A percentile compares a stretch with the other conserved stretches of the same genome.
Conservation (phyloP, 2,113 vertebrate species). For the Actinemys pallida region DNA sequence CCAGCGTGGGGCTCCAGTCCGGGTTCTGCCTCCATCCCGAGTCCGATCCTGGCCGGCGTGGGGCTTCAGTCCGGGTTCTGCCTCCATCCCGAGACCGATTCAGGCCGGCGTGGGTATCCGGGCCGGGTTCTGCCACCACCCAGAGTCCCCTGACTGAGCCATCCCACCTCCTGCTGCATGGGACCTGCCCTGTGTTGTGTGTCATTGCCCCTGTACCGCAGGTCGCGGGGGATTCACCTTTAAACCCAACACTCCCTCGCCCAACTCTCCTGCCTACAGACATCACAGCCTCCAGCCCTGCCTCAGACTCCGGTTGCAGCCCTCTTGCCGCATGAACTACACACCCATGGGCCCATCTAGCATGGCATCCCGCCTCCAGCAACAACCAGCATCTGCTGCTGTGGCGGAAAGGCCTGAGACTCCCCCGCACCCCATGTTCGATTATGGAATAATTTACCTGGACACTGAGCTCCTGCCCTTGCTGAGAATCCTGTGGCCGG, state of each 20-base stretch:
- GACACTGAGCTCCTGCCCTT: no score
- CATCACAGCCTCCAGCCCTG: not conserved
- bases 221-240: not conserved
- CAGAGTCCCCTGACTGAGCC: not conserved
- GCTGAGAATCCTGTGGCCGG: not conserved
- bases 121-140: not conserved
- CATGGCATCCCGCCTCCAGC: not conserved
- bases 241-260: not conserved
- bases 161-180: not conserved
- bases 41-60: rapidly evolving
- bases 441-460: not conserved
- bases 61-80: not conserved
- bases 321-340: not conserved
- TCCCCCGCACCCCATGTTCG: rapidly evolving
- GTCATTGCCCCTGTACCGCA: not conserved
- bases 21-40: not conserved
- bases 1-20: not conserved
- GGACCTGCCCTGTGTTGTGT: not conserved
- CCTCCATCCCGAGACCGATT: not conserved
- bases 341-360: not conserved
- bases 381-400: not conserved
- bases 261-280: not conserved
- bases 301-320: not conserved
- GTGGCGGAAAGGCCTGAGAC: not conserved
- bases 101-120: rapidly evolving